Conservation (phyloP, 2,797 vertebrate genomes). For the Sciurus vulgaris region DNA sequence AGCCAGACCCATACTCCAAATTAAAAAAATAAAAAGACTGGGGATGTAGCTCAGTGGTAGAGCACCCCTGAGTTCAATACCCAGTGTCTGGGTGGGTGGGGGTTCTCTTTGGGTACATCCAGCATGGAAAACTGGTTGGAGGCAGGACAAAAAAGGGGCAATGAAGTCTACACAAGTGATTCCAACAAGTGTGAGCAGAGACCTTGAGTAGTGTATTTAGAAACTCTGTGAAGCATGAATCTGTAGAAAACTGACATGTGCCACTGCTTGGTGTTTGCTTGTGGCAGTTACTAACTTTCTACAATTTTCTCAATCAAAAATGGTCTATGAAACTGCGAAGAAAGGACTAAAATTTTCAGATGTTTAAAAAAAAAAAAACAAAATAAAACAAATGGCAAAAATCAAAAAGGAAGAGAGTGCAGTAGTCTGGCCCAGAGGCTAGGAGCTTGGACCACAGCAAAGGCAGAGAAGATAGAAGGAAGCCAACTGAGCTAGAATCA, state of each 20-base stretch:
- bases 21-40: too few relatives aligned
- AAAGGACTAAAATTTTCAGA: constrained; percentile 90
- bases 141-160: neutral
- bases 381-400: neutral
- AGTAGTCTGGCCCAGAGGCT: neutral
- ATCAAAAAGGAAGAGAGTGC: neutral
- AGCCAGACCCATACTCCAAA: too few relatives aligned
- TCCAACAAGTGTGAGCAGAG: constrained; percentile 87
- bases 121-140: neutral
- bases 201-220: constrained; percentile 90
- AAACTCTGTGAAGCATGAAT: constrained; percentile 91
- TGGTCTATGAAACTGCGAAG: constrained; percentile 90
- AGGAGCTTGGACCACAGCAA: neutral
- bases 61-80: too few relatives aligned
- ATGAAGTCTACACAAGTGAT: constrained; percentile 87
- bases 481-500: neutral
- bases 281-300: constrained; percentile 95
- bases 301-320: constrained; percentile 94
- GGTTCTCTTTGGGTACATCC: neutral
- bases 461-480: neutral
- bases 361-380: constrained; percentile 82
- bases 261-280: constrained; percentile 91
- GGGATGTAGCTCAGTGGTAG: too few relatives aligned
- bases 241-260: constrained; percentile 92
- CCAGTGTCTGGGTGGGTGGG: too few relatives aligned